A percentile compares a stretch with the other conserved stretches of the same genome.
These are phyloP conservation scores for Darevskia nairensis DNA, from an alignment of 2,797 vertebrate species.

Conservation along the genomic window DNA sequence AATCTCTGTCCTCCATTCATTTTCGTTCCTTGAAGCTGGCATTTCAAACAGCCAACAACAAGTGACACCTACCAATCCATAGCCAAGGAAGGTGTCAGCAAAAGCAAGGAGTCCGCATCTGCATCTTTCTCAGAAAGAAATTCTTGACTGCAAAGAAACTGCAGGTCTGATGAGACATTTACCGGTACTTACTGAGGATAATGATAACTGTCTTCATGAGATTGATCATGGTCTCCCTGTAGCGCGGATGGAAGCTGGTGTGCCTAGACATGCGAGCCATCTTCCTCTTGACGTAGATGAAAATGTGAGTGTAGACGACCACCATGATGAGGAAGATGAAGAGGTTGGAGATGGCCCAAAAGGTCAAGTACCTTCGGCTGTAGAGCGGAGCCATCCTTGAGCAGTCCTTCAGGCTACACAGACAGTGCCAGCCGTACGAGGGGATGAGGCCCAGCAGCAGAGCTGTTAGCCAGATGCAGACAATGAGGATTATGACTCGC, in stretches of 20 bases:
- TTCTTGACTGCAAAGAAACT: background rate
- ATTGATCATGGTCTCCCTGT: slow-evolving; percentile 89
- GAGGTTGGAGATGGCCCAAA: slow-evolving; percentile 92
- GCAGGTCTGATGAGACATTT: background rate
- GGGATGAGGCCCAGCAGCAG: slow-evolving; percentile 90
- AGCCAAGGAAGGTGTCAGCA: background rate
- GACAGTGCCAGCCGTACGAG: slow-evolving; percentile 91
- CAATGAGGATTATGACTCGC: slow-evolving; percentile 85
- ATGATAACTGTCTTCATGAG: slow-evolving; percentile 94
- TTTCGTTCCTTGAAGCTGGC: too few species aligned
- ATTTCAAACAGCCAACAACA: background rate
- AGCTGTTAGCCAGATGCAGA: slow-evolving; percentile 87
- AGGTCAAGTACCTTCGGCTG: slow-evolving; percentile 90
- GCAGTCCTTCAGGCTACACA: slow-evolving; percentile 83
- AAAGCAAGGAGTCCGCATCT: background rate
- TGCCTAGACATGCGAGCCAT: slow-evolving; percentile 89
- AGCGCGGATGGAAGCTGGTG: slow-evolving; percentile 83
- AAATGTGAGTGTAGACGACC: slow-evolving; percentile 89
- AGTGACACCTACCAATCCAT: background rate
- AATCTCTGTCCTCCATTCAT: background rate
- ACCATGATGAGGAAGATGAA: slow-evolving; percentile 91
- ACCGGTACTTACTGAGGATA: slow-evolving; percentile 87
- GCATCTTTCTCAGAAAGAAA: background rate
- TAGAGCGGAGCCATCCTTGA: slow-evolving; percentile 94
- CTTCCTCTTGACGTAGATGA: slow-evolving; percentile 88